Conservation (phyloP, 2,888 invertebrate species). For the Conistra vaccinii region DNA sequence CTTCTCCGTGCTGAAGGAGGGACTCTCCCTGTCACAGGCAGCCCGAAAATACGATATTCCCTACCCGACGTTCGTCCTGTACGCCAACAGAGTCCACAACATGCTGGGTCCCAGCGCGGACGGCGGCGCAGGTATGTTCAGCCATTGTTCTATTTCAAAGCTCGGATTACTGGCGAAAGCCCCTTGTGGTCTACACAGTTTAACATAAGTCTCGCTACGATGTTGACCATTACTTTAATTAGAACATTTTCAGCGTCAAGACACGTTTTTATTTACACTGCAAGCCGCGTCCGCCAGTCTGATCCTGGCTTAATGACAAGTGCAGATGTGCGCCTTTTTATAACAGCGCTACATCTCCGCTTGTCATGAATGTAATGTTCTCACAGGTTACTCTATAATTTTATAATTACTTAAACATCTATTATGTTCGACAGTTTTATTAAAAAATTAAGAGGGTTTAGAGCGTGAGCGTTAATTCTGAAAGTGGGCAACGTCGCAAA, state of each 20-base stretch:
- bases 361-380: constrained; percentile 47
- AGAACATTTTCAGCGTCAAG: constrained; percentile 21
- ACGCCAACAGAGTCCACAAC: constrained; percentile 98
- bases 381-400: constrained; percentile 43
- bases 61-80: constrained; percentile 97
- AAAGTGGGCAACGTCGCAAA: no score
- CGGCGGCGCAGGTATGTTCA: constrained; percentile 95
- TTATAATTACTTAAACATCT: constrained; percentile 16
- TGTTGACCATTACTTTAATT: constrained; percentile 46
- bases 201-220: constrained; percentile 35
- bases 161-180: constrained; percentile 65
- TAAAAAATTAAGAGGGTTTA: no score
- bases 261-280: constrained; percentile 31
- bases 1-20: constrained; percentile 97
- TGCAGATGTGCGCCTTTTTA: constrained; percentile 39
- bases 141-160: constrained; percentile 57
- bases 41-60: constrained; percentile 98
- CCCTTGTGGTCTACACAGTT: constrained; percentile 44
- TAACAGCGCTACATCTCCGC: constrained; percentile 26
- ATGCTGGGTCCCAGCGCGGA: constrained; percentile 98
- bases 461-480: no score
- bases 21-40: constrained; percentile 96
- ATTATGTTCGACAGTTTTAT: constrained; percentile 32
- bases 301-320: constrained; percentile 53
- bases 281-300: constrained; percentile 58